Conservation (phyloP, 64 coral and sea anemone genomes). For the Platygyra sinensis region DNA sequence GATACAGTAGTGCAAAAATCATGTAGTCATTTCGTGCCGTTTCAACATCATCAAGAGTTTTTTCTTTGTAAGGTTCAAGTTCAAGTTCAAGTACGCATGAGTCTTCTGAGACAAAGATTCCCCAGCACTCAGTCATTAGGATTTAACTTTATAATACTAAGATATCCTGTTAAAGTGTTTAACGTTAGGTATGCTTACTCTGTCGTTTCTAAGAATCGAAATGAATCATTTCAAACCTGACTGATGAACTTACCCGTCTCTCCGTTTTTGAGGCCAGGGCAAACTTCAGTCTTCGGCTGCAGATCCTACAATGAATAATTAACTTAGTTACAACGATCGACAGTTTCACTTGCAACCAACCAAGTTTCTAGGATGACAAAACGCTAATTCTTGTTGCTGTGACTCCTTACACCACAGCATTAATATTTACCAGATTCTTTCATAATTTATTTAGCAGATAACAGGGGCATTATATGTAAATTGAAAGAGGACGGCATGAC, state of each 20-base stretch:
- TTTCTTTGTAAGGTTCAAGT: no score
- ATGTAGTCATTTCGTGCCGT: no score
- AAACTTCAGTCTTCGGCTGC: background rate
- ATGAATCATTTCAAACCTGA: background rate
- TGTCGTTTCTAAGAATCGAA: background rate
- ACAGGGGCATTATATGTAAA: background rate
- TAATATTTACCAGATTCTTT: background rate
- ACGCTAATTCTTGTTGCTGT: background rate
- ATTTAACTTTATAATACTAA: background rate
- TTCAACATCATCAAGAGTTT: no score
- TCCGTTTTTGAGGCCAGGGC: slow-evolving; percentile 31
- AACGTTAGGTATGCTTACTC: no score
- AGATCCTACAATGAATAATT: slow-evolving; percentile 26
- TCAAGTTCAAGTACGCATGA: no score
- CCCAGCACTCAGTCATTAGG: background rate
- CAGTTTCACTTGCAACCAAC: no score
- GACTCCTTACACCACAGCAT: background rate
- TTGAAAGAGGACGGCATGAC: background rate
- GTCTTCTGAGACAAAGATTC: no score
- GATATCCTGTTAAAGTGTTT: no score
- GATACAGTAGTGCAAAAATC: no score
- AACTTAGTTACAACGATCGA: background rate
- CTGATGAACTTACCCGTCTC: slow-evolving; percentile 36
- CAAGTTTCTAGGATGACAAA: background rate
- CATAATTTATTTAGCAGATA: background rate